phyloP scores from a whole-genome alignment of 2,113 vertebrate species.

The Cyrtonyx montezumae region DNA sequence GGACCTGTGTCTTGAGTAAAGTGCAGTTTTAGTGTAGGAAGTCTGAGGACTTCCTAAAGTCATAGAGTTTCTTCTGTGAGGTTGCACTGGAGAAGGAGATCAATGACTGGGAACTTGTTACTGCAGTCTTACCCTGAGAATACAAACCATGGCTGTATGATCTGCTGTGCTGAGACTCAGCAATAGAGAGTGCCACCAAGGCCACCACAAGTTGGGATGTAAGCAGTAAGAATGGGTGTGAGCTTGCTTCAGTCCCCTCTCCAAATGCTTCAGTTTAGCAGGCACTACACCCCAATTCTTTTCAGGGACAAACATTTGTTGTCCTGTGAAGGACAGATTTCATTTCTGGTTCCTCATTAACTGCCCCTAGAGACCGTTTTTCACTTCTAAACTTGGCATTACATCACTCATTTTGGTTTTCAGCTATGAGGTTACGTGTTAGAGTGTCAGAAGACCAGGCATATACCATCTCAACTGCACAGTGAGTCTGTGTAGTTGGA shows the following conservation, averaged over 20 bases:
- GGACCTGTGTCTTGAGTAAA: background rate
- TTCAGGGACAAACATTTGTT: background rate
- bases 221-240: background rate
- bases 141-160: background rate
- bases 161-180: background rate
- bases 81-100: background rate
- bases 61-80: accelerated
- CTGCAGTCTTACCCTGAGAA: background rate
- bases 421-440: background rate
- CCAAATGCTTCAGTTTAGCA: background rate
- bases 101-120: background rate
- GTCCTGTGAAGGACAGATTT: background rate
- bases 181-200: background rate
- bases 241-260: background rate
- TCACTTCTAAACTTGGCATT: accelerated
- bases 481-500: background rate
- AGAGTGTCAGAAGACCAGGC: background rate
- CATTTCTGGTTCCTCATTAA: background rate
- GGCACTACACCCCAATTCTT: background rate
- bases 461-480: accelerated
- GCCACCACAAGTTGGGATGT: background rate
- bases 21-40: background rate
- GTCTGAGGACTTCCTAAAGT: too few relatives aligned
- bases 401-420: background rate
- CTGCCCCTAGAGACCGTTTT: background rate